Evolutionary conservation across 2,888 invertebrate genomes (phyloP), one percentile per base, ranked within the genome.

Genomic region (Brachynemurus nebulosus): DNA sequence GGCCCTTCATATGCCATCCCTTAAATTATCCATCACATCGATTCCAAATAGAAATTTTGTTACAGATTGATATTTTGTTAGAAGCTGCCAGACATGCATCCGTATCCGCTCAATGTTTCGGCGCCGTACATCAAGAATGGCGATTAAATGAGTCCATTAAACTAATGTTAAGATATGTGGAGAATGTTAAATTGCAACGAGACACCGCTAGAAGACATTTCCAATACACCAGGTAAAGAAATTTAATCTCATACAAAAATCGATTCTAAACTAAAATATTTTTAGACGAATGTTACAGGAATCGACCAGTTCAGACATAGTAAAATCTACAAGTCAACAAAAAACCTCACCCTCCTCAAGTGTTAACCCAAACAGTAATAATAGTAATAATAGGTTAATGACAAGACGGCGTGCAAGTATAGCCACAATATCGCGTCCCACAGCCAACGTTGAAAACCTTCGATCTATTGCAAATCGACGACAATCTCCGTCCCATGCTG

Each of bases 101-200:
- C 5, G 62, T 56, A 46, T 57, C 63, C 2, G 60, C 65, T 1
- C 64, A 65, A 54, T 50, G 61, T 33, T 71, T 64, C 53, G 75
- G 75, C 18, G 72, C 73, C 11, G 72, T 74, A 5, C 72, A 74
- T 50, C 68, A 75, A 58, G 76, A 76, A 54, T 66, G 67, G 46
- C 58, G 73, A 30, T 62, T 75, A 44, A 67, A 70, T 19, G 64
- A 69, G 50, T 71, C 73, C 2, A 69, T 74, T 21, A 70, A 71
- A 47, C 61, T 74, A 35, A 71, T 76, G 68, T 61, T 74, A 16
- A 62, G 63, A 45, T 70, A 75, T 54, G 72, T 74, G n/a, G 72
- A 74, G 51, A 67, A 68, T 49, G 59, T 75, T 40, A 70, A 72
- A 52, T 65, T 69, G 47, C 65, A 69, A 46, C 62, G 71, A 48